Conservation (phyloP, 2,113 vertebrate genomes). For the Aptenodytes forsteri region DNA sequence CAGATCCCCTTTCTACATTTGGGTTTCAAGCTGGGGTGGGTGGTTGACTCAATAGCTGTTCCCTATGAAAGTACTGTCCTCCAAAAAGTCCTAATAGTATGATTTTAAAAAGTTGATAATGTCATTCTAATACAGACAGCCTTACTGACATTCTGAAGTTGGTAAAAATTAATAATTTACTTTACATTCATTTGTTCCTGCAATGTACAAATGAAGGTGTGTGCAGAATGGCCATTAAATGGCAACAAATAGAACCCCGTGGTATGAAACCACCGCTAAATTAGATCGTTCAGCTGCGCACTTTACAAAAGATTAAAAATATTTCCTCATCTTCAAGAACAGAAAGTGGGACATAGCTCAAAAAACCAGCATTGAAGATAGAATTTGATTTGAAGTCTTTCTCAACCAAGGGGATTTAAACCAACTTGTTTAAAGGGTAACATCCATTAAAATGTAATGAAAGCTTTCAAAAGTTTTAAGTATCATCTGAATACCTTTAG, state of each 20-base stretch:
- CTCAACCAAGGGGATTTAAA: background rate
- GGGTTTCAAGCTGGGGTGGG: background rate
- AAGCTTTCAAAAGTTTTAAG: conserved; percentile 6
- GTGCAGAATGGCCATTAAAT: background rate
- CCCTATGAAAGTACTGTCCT: background rate
- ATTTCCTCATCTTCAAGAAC: background rate
- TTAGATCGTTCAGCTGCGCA: background rate
- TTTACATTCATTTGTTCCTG: background rate
- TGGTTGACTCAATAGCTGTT: background rate
- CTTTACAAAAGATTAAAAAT: background rate
- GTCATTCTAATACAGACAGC: background rate
- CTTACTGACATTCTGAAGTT: background rate
- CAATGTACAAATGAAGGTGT: background rate
- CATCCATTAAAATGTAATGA: background rate
- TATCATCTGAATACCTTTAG: background rate
- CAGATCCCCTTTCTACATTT: background rate
- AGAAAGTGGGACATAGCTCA: background rate
- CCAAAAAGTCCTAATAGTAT: background rate
- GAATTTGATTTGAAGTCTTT: background rate
- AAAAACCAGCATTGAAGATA: background rate
- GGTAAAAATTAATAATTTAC: background rate
- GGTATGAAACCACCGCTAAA: background rate
- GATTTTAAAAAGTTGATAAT: background rate
- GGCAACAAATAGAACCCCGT: background rate
- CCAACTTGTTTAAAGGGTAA: background rate